Evolutionary conservation across 2,888 invertebrate species (phyloP).

Genomic region (Apotomis betuletana): DNA sequence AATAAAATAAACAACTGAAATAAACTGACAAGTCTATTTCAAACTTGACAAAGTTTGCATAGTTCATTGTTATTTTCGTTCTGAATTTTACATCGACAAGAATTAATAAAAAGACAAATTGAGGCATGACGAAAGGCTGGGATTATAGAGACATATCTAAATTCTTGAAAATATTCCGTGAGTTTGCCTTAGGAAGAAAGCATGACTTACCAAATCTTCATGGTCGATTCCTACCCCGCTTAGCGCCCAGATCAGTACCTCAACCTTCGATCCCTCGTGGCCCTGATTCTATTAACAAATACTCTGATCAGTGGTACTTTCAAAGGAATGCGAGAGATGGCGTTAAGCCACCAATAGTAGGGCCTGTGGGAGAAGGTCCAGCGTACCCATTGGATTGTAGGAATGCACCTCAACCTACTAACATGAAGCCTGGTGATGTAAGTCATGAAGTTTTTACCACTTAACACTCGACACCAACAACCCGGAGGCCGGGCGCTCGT

Average conservation of each 20-base stretch:
- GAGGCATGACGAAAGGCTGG: slow-evolving; percentile 44
- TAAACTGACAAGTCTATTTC: too few species aligned
- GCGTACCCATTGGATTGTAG: slow-evolving; percentile 49
- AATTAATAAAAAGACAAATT: neutral
- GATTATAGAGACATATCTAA: slow-evolving; percentile 65
- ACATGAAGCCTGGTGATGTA: slow-evolving; percentile 56
- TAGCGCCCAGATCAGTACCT: slow-evolving; percentile 67
- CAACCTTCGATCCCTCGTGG: slow-evolving; percentile 66
- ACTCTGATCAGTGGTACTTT: slow-evolving; percentile 63
- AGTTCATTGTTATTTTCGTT: too few species aligned
- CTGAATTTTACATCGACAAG: too few species aligned
- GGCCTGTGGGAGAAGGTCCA: slow-evolving; percentile 65
- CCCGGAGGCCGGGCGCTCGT: too few species aligned
- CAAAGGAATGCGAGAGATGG: slow-evolving; percentile 58
- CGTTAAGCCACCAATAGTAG: slow-evolving; percentile 69
- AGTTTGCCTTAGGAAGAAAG: slow-evolving; percentile 67
- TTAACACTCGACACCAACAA: too few species aligned
- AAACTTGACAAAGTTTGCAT: too few species aligned
- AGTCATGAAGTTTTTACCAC: slow-evolving; percentile 19
- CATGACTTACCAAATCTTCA: slow-evolving; percentile 52
- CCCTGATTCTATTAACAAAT: slow-evolving; percentile 57
- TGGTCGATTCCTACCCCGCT: slow-evolving; percentile 59
- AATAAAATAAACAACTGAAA: too few species aligned
- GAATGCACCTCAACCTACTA: slow-evolving; percentile 48
- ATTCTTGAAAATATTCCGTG: slow-evolving; percentile 58